phyloP scores from a whole-genome alignment of 2,888 invertebrate genomes.

The Sphinx pinastri region DNA sequence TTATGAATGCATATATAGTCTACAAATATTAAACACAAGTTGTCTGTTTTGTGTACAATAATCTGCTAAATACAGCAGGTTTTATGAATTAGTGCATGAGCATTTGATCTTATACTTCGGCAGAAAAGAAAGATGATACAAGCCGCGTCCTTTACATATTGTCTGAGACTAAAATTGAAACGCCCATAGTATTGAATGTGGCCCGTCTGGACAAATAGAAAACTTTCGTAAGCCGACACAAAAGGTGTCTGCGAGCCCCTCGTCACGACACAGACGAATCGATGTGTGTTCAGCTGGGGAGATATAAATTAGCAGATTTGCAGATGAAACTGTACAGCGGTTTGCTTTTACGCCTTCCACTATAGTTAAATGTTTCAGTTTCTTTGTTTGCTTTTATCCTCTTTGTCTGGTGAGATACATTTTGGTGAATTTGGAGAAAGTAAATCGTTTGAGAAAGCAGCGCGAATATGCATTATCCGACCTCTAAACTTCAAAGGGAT shows the following conservation, averaged over 20 bases:
- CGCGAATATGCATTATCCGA: too few species aligned
- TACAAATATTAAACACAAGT: too few species aligned
- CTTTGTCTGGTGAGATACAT: background rate
- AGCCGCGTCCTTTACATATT: too few species aligned
- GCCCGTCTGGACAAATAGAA: conserved; percentile 17
- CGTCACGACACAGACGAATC: conserved; percentile 19
- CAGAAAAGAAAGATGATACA: too few species aligned
- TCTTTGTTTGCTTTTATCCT: background rate
- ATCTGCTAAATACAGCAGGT: too few species aligned
- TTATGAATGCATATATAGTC: too few species aligned
- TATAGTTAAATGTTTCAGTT: background rate
- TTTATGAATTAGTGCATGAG: too few species aligned
- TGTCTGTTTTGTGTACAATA: too few species aligned
- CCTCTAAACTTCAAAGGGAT: too few species aligned
- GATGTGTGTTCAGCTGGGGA: conserved; percentile 21
- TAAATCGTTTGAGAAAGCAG: too few species aligned
- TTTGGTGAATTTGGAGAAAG: background rate
- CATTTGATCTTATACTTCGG: too few species aligned
- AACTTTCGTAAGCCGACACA: conserved; percentile 17
- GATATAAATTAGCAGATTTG: conserved; percentile 23
- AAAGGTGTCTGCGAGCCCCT: conserved; percentile 16
- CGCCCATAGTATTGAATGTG: conserved; percentile 18
- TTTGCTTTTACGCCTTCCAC: conserved; percentile 21
- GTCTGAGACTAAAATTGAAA: background rate
- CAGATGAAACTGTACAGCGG: conserved; percentile 9